Evolutionary conservation across 2,888 invertebrate genomes (phyloP), one percentile per base, ranked within the genome.

Genomic region (Drosophila subquinaria): DNA sequence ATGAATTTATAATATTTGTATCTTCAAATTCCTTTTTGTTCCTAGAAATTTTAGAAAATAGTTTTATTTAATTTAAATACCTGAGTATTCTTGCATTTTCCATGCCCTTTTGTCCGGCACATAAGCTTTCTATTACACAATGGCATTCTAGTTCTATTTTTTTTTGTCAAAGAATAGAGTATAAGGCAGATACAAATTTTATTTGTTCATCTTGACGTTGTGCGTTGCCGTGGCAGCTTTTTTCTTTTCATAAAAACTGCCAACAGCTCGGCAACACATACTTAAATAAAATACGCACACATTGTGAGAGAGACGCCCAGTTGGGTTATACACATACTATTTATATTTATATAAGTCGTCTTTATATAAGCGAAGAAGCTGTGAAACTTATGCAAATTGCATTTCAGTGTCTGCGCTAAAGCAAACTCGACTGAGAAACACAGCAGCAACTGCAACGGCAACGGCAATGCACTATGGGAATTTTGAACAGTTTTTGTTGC

Each of bases 361-460:
- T 67, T 71, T 84, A 81, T 87, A 79, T 78, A 87, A 81, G 70
- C 76, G 79, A 83, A 87, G 84, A 89, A 83, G 90, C 88, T 89
- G 90, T 79, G 89, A 90, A 90, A 88, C 87, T 90, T 90, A 90
- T 88, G 90, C 88, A 88, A 90, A 88, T 90, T 88, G 84, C 89
- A 90, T 89, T 90, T 80, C 87, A 87, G 83, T 88, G 81, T 82
- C 84, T 85, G 88, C 80, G 86, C 89, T 67, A 82, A 76, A 88
- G 81, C 63, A 73, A 81, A 69, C 79, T 71, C 73, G 71, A 75
- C 78, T 73, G 65, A 71, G 30, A 75, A 73, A 71, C 70, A 65
- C 66, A 50, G 59, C 43, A 61, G 23, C 48, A 52, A 27, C 66
- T 57, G 23, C 47, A 38, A 23, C 51, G 48, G 23, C 8, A 52